Conservation (phyloP, 2,113 vertebrate genomes). For the Myocastor coypus region DNA sequence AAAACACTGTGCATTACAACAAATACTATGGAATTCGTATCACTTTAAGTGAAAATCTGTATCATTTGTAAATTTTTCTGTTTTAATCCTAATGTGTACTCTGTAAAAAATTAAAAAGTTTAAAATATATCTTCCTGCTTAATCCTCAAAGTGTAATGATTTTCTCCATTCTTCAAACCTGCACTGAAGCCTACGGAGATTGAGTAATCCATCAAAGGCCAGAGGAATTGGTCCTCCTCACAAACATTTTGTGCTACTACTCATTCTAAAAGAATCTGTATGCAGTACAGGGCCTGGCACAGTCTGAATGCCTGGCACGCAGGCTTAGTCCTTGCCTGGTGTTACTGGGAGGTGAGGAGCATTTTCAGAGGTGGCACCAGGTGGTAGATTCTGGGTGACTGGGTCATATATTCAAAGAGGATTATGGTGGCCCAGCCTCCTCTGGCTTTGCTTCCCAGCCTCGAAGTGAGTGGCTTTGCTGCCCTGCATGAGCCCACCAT, state of each 20-base stretch:
- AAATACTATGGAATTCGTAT: too few relatives aligned
- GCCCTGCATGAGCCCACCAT: not conserved
- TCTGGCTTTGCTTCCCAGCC: not conserved
- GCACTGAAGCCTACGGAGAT: not conserved
- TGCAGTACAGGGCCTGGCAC: not conserved
- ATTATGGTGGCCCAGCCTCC: not conserved
- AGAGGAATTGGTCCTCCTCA: not conserved
- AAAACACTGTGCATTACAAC: too few relatives aligned
- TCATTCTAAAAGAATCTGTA: not conserved
- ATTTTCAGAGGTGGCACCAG: not conserved
- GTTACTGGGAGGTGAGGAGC: not conserved
- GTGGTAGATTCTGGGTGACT: not conserved
- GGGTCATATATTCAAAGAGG: not conserved
- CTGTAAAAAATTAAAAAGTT: not conserved
- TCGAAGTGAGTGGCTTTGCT: not conserved
- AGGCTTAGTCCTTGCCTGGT: not conserved
- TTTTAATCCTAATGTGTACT: too few relatives aligned
- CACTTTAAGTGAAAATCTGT: too few relatives aligned
- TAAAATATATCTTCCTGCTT: slow-evolving; percentile 18
- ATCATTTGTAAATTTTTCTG: too few relatives aligned
- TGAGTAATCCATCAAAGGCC: not conserved
- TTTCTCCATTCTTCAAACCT: slow-evolving; percentile 21
- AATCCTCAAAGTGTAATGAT: not conserved
- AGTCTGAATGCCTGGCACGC: not conserved
- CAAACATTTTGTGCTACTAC: not conserved